Percentiles rank a stretch among this genome's conserved stretches.
These are phyloP conservation scores for Acrocephalus kingi DNA, from an alignment of 2,113 vertebrate species.

Conservation along the genomic window DNA sequence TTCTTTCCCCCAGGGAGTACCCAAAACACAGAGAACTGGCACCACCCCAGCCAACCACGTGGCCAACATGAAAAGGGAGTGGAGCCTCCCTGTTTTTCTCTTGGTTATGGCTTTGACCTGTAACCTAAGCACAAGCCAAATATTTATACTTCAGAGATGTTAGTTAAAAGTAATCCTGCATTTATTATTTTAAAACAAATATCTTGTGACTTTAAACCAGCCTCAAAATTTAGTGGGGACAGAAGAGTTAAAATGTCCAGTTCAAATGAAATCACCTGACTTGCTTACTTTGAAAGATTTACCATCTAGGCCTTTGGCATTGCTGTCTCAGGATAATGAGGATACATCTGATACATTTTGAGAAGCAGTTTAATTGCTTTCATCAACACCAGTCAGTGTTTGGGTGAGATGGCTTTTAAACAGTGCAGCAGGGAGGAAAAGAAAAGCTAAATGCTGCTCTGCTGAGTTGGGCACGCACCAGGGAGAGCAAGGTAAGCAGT, in stretches of 20 bases:
- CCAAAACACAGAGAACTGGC: neutral
- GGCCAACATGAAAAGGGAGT: neutral
- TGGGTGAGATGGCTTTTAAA: slow-evolving; percentile 6
- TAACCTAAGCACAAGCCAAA: neutral
- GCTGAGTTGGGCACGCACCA: rapidly evolving
- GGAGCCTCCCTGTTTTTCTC: neutral
- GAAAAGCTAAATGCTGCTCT: neutral
- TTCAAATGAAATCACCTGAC: neutral
- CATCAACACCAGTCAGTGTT: neutral
- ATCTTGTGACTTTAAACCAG: neutral
- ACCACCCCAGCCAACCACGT: neutral
- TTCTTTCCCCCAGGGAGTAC: neutral
- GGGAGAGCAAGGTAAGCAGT: slow-evolving; percentile 29
- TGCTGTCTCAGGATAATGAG: neutral
- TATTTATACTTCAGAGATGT: neutral
- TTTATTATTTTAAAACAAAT: neutral
- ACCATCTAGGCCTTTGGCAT: neutral
- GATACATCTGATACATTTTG: neutral
- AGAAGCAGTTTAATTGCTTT: neutral
- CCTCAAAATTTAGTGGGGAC: neutral
- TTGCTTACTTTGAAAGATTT: neutral
- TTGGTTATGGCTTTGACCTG: neutral
- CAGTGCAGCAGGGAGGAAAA: neutral
- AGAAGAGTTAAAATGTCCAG: neutral
- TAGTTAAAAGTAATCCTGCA: neutral